These are phyloP conservation scores for Paraescarpia echinospica DNA, from an alignment of 1,140 invertebrate genomes.

Conservation along the genomic window DNA sequence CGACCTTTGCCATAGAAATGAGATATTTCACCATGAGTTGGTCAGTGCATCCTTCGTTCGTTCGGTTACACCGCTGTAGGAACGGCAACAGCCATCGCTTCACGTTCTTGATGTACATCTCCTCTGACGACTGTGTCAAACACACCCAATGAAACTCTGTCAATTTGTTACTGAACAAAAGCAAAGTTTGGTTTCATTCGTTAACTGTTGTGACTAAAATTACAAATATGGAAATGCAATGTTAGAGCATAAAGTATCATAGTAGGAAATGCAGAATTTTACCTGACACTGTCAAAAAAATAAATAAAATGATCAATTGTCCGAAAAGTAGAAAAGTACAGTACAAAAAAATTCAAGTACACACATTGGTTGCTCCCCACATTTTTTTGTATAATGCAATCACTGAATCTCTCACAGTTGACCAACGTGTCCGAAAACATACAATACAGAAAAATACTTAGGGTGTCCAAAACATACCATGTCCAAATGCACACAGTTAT, in stretches of 20 bases:
- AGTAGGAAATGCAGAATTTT: background rate
- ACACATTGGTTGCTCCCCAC: too few species aligned
- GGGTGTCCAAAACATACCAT: too few species aligned
- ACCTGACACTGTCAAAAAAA: background rate
- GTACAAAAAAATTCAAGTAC: too few species aligned
- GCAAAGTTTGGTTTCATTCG: background rate
- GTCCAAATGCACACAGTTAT: too few species aligned
- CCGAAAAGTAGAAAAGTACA: too few species aligned
- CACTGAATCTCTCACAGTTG: too few species aligned
- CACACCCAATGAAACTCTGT: background rate
- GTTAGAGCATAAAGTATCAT: background rate
- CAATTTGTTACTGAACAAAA: background rate
- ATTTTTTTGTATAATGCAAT: too few species aligned
- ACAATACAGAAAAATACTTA: too few species aligned
- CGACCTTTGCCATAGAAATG: slow-evolving; percentile 54
- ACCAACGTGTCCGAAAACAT: too few species aligned
- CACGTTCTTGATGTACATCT: slow-evolving; percentile 66
- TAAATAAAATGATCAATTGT: too few species aligned
- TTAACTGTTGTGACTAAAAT: background rate
- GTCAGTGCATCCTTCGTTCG: slow-evolving; percentile 56
- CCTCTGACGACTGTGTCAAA: slow-evolving; percentile 59
- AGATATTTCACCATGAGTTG: slow-evolving; percentile 60
- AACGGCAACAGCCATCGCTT: slow-evolving; percentile 67
- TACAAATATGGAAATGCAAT: background rate
- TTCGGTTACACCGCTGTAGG: slow-evolving; percentile 64